These are phyloP conservation scores for Netelia virgata DNA, from an alignment of 2,888 invertebrate species.

Conservation along the genomic window DNA sequence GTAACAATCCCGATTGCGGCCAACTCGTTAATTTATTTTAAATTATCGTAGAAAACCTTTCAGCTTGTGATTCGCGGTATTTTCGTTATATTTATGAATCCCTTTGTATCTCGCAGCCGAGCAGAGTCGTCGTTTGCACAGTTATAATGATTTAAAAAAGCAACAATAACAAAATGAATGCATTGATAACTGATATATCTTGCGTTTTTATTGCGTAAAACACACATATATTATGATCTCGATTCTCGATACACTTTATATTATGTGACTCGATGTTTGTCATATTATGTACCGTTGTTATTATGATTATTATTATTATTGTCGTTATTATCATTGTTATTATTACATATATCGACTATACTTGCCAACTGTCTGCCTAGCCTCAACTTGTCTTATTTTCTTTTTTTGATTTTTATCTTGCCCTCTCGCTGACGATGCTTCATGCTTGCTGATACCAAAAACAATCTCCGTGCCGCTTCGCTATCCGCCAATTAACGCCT, in stretches of 20 bases:
- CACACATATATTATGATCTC: conserved; percentile 13
- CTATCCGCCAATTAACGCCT: conserved; percentile 85
- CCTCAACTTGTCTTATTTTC: conserved; percentile 84
- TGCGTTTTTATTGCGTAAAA: too few species aligned
- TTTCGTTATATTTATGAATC: background rate
- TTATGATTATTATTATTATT: conserved; percentile 37
- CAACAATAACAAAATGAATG: background rate
- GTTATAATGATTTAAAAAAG: conserved; percentile 3
- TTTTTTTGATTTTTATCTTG: conserved; percentile 85
- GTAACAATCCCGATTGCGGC: background rate
- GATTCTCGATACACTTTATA: conserved; percentile 25
- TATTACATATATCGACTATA: conserved; percentile 65
- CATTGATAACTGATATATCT: conserved; percentile 19
- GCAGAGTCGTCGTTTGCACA: conserved; percentile 23
- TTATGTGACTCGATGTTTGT: conserved; percentile 32
- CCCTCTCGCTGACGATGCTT: conserved; percentile 85
- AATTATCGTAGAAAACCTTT: conserved; percentile 17
- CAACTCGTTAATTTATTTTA: conserved; percentile 2
- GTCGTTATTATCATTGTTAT: conserved; percentile 52
- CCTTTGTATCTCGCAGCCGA: conserved; percentile 45
- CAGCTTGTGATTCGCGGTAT: conserved; percentile 20
- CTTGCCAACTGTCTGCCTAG: conserved; percentile 74
- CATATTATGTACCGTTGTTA: conserved; percentile 19
- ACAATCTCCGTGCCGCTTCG: conserved; percentile 83
- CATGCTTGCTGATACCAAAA: conserved; percentile 84